Conservation (phyloP, 2,888 invertebrate species). For the Lamellibrachia columna region DNA sequence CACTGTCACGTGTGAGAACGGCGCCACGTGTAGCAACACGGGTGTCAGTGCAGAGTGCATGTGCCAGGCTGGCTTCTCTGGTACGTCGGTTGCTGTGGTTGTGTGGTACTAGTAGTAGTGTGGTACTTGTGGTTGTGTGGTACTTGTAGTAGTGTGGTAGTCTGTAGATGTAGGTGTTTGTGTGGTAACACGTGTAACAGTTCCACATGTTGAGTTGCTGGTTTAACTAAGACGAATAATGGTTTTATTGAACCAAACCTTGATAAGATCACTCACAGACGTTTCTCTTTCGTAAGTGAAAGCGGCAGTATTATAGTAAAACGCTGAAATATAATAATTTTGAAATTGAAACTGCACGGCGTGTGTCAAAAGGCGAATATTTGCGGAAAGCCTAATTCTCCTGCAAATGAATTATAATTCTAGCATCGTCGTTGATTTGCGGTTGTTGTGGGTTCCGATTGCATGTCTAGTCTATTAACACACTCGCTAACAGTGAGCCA, state of each 20-base stretch:
- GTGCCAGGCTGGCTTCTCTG: constrained; percentile 7
- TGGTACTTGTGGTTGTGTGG: no score
- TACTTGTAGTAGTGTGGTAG: not conserved
- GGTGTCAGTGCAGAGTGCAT: not conserved
- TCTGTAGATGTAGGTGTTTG: not conserved
- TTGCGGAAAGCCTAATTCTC: not conserved
- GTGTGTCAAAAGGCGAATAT: not conserved
- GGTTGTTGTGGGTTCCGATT: not conserved
- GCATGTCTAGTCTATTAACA: not conserved
- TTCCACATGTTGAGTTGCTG: not conserved
- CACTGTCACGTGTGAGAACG: not conserved
- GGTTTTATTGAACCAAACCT: not conserved
- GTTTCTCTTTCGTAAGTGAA: no score
- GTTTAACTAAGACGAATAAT: not conserved
- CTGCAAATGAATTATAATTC: not conserved
- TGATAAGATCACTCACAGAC: no score
- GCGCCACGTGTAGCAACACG: not conserved
- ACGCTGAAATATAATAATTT: no score
- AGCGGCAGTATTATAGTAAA: no score
- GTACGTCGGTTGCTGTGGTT: not conserved
- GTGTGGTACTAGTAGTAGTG: not conserved
- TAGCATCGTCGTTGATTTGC: not conserved
- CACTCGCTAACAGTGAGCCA: not conserved
- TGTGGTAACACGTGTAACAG: not conserved
- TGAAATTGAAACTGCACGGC: no score